Base-by-base conservation (phyloP, 2,888 invertebrate genomes). In the Pammene aurita region DNA sequence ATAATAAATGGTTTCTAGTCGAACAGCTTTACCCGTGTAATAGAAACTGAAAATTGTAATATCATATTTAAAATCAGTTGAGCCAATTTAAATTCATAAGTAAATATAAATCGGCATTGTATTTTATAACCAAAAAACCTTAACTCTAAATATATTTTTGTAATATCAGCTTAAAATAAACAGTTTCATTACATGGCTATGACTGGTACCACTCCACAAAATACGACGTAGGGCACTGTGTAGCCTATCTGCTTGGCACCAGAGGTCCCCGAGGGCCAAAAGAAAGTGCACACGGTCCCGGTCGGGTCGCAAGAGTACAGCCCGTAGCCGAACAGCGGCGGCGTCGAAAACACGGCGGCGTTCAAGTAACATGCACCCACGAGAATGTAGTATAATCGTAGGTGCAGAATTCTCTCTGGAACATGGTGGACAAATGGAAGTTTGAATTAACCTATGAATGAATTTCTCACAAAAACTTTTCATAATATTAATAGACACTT, bases 311-410 rank as follows among this genome's bases (percentile, higher is more conserved):
- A 93, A 16, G 90, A 88, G 73, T 91, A 94, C 57, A 85, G 75
- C 48, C 93, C 93, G 72, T 91, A 93, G 1, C 92, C 91, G 71
- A 91, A 91, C 10, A 93, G 77, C 0, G 94, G 93, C 0, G 93
- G 93, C 5, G 85, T 85, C 0, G 93, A 85, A 71, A 93, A 92
- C 57, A 89, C 75, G 48, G 85, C 76, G 7, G 93, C 84, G 56
- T 81, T 84, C 14, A 85, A 73, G 92, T 93, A 93, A 76, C 92
- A 90, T 2, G 87, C 75, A n/a, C 85, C 85, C 0, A 92, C 84
- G 44, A 91, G 77, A 34, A 81, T 82, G 83, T 91, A 89, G 76
- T 93, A 93, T 72, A 89, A 84, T 73, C 86, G 84, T 70, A 90
- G 78, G 70, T 89, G 84, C 35, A 93, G 77, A 57, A 82, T 84